Evolutionary conservation across 92 coral and sea anemone species (phyloP), one percentile per base, ranked within the genome.

Genomic region (Anthopleura xanthogrammica): DNA sequence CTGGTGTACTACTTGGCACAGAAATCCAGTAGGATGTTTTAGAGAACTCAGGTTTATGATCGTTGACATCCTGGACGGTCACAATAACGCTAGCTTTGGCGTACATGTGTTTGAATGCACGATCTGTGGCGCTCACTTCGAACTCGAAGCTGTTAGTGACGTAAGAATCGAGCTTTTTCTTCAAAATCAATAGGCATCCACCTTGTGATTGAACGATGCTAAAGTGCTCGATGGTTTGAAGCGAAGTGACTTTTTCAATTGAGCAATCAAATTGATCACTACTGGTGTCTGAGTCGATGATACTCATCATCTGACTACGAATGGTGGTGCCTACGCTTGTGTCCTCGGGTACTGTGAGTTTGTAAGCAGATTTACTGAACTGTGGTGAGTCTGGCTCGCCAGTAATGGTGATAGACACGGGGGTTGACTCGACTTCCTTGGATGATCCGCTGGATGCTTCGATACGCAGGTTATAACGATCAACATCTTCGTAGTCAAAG

Each of bases 401-500:
- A 7, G 56, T 83, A 39, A 89, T 65, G 20, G 72, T 76, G 13
- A 89, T 82, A n/a, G 90, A 77, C 6, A 85, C 80, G 20, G 92
- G 86, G n/a, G 86, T 57, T n/a, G 82, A 78, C 24, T 64, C 87
- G 5, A 71, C 78, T 64, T 89, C 79, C 73, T 83, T 85, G 17
- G 75, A 75, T 11, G 88, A 79, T 50, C 88, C 79, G 8, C 77
- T 85, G 52, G 76, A 52, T 10, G 92, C 92, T 46, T 82, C 86
- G 87, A 89, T 78, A 12, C 86, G 86, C n/a, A 89, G 83, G 55
- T 76, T 65, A 80, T 82, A 83, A 3, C 85, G 74, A 4, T 84
- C 80, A 20, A 82, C 85, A 23, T 48, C 86, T 81, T 89, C 92
- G 73, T 86, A 89, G 74, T 89, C 85, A 64, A 89, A 89, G 71